Conservation (phyloP, 2,888 invertebrate genomes). For the Eubasilissa splendida region DNA sequence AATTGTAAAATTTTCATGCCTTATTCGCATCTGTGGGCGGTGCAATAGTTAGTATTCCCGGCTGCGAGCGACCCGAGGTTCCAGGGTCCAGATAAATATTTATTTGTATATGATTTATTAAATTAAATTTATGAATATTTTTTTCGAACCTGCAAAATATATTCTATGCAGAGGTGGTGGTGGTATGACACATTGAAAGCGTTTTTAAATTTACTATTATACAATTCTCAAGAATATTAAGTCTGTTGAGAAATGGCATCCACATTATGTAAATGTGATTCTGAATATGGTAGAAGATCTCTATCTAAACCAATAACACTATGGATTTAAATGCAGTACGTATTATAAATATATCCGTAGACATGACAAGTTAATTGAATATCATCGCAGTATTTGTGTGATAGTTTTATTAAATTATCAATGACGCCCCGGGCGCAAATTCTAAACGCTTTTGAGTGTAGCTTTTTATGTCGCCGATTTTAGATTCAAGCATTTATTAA, state of each 20-base stretch:
- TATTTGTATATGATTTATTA: too few species aligned
- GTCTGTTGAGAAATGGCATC: neutral
- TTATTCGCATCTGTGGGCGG: too few species aligned
- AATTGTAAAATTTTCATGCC: too few species aligned
- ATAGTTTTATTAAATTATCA: slow-evolving; percentile 4
- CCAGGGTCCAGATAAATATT: too few species aligned
- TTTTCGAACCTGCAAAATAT: too few species aligned
- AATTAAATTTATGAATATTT: too few species aligned
- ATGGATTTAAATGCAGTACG: neutral
- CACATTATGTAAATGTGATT: slow-evolving; percentile 13
- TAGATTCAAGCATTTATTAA: neutral
- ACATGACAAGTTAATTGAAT: slow-evolving; percentile 1
- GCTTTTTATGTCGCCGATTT: slow-evolving; percentile 8
- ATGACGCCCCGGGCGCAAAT: neutral
- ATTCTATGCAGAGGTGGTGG: too few species aligned
- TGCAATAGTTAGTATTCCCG: too few species aligned
- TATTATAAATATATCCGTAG: neutral
- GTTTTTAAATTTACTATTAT: too few species aligned
- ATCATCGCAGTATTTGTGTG: neutral
- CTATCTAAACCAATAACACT: slow-evolving; percentile 12
- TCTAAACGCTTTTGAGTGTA: neutral
- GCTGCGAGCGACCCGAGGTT: too few species aligned
- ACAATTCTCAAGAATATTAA: too few species aligned
- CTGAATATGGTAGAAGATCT: slow-evolving; percentile 11
- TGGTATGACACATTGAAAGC: too few species aligned